These are phyloP conservation scores for Drosophila pectinifera DNA, from an alignment of 1,140 invertebrate genomes.

Conservation along the genomic window DNA sequence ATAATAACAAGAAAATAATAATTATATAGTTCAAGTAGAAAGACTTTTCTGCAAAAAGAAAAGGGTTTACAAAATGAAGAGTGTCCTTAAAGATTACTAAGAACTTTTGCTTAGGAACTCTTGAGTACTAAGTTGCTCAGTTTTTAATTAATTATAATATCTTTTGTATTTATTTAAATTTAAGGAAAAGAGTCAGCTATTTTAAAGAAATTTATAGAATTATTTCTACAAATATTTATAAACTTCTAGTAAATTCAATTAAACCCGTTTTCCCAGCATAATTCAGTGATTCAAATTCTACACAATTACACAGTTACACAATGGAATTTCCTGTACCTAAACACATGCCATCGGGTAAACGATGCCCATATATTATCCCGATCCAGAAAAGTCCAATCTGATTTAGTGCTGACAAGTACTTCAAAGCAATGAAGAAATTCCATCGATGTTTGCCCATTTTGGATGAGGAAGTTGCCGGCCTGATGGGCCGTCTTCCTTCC, in stretches of 20 bases:
- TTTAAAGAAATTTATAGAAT: too few relatives aligned
- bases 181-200: too few relatives aligned
- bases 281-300: neutral
- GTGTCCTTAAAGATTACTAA: too few relatives aligned
- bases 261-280: neutral
- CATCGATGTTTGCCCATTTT: slow-evolving; percentile 33
- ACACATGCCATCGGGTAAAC: slow-evolving; percentile 2
- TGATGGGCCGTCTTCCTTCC: slow-evolving; percentile 5
- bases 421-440: slow-evolving; percentile 43
- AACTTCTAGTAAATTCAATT: neutral
- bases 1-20: too few relatives aligned
- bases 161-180: too few relatives aligned
- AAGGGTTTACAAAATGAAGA: too few relatives aligned
- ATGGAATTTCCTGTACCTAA: neutral
- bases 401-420: slow-evolving; percentile 51
- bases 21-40: too few relatives aligned
- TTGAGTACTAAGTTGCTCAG: too few relatives aligned
- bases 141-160: too few relatives aligned
- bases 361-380: slow-evolving; percentile 40
- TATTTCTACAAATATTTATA: neutral
- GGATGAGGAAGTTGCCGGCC: slow-evolving; percentile 24
- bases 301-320: neutral
- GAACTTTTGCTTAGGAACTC: too few relatives aligned
- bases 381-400: slow-evolving; percentile 40
- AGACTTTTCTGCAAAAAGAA: too few relatives aligned